Percentiles rank a stretch among this genome's conserved stretches.
Evolutionary conservation across 2,113 vertebrate species (phyloP).

Genomic region (Xiphophorus couchianus): DNA sequence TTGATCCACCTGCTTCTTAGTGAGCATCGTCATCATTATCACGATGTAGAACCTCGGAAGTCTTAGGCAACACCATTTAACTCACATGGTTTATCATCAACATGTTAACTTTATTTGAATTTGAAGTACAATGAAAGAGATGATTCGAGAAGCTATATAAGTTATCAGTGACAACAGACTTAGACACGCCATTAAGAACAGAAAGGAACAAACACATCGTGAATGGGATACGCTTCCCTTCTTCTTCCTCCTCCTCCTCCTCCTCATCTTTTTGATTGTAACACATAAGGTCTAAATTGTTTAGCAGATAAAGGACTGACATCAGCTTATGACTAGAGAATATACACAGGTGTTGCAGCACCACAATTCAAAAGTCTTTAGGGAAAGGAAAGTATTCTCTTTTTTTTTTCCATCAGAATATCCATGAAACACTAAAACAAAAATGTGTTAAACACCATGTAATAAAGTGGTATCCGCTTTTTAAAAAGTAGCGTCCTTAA

Average conservation of each 20-base stretch:
- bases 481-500: slow-evolving; percentile 46
- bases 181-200: slow-evolving; percentile 77
- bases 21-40: not conserved
- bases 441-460: slow-evolving; percentile 20
- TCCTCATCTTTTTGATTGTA: slow-evolving; percentile 68
- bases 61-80: slow-evolving; percentile 22
- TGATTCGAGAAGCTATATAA: slow-evolving; percentile 79
- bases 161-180: slow-evolving; percentile 80
- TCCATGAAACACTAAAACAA: slow-evolving; percentile 50
- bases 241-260: slow-evolving; percentile 51
- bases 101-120: slow-evolving; percentile 80
- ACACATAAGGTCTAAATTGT: slow-evolving; percentile 68
- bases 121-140: slow-evolving; percentile 80
- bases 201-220: slow-evolving; percentile 81
- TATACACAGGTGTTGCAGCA: slow-evolving; percentile 72
- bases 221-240: slow-evolving; percentile 83
- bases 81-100: slow-evolving; percentile 70
- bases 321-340: slow-evolving; percentile 71
- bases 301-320: slow-evolving; percentile 66
- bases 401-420: slow-evolving; percentile 31
- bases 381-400: slow-evolving; percentile 50
- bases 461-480: slow-evolving; percentile 35
- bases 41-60: not conserved
- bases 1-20: not conserved
- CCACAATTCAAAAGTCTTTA: slow-evolving; percentile 57